phyloP scores from a whole-genome alignment of 2,113 vertebrate species.

The Apaloderma vittatum region DNA sequence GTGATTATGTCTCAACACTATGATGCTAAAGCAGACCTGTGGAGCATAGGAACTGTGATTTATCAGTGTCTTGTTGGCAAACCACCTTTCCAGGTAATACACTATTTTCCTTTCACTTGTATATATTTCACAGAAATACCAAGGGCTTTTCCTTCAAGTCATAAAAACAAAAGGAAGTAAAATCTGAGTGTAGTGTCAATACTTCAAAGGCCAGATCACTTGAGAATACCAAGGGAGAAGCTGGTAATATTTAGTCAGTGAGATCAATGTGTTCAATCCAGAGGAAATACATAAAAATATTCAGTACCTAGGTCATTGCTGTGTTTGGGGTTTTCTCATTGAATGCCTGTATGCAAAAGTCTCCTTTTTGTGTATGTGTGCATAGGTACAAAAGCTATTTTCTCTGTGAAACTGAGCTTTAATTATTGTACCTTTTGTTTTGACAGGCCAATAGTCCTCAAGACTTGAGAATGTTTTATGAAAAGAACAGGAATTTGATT shows the following conservation, averaged over 20 bases:
- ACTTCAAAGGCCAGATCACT: neutral
- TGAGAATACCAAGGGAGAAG: neutral
- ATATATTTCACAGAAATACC: neutral
- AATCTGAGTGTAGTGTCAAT: neutral
- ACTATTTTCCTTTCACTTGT: neutral
- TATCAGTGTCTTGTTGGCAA: constrained; percentile 98
- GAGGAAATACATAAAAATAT: neutral
- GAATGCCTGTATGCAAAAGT: neutral
- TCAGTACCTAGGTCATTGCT: neutral
- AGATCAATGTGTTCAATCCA: neutral
- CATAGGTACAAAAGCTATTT: neutral
- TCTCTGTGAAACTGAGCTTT: constrained; percentile 8
- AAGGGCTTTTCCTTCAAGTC: neutral
- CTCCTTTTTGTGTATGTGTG: neutral
- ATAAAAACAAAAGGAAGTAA: neutral
- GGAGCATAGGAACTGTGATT: constrained; percentile 97
- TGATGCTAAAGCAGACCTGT: constrained; percentile 95
- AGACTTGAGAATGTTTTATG: constrained; percentile 97
- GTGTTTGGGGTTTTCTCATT: neutral
- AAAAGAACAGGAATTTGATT: constrained; percentile 94
- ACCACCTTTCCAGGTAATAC: constrained; percentile 94
- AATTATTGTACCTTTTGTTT: constrained; percentile 58
- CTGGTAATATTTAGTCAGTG: neutral
- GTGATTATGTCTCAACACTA: constrained; percentile 99
- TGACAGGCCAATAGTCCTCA: constrained; percentile 94